Evolutionary conservation across 2,888 invertebrate species (phyloP).

Genomic region (Orthosia incerta): DNA sequence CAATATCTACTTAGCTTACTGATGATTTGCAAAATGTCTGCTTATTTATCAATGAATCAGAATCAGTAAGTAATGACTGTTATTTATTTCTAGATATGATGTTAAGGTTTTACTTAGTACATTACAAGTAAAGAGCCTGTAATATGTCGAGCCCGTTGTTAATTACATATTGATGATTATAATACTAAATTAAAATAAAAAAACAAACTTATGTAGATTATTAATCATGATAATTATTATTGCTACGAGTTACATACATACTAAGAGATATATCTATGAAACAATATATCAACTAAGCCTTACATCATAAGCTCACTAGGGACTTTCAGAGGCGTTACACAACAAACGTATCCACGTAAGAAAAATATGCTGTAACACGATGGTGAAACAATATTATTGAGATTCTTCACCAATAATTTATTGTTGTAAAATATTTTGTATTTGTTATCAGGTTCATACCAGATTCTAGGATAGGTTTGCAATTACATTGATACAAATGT

Average conservation of each 20-base stretch:
- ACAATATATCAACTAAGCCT: slow-evolving; percentile 32
- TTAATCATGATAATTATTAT: slow-evolving; percentile 1
- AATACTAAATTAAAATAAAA: background rate
- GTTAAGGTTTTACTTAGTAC: background rate
- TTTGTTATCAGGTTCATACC: slow-evolving; percentile 5
- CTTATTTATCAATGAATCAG: slow-evolving; percentile 6
- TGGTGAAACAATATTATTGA: slow-evolving; percentile 3
- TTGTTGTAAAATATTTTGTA: background rate
- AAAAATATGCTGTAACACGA: slow-evolving; percentile 16
- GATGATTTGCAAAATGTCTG: slow-evolving; percentile 26
- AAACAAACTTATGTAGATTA: background rate
- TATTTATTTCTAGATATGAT: background rate
- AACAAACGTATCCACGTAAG: slow-evolving; percentile 16
- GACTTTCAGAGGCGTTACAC: slow-evolving; percentile 28
- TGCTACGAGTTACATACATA: slow-evolving; percentile 20
- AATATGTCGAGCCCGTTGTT: background rate
- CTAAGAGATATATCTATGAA: slow-evolving; percentile 31
- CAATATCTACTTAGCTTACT: slow-evolving; percentile 9
- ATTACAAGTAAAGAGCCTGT: background rate
- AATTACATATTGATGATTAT: slow-evolving; percentile 2
- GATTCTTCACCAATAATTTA: background rate
- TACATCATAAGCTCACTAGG: slow-evolving; percentile 40
- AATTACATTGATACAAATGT: too few relatives aligned
- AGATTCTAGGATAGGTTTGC: background rate
- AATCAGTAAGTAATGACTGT: slow-evolving; percentile 6